A percentile compares a stretch with the other conserved stretches of the same genome.
Conservation (phyloP, 2,113 vertebrate genomes). For the Hippocampus barbouri region DNA sequence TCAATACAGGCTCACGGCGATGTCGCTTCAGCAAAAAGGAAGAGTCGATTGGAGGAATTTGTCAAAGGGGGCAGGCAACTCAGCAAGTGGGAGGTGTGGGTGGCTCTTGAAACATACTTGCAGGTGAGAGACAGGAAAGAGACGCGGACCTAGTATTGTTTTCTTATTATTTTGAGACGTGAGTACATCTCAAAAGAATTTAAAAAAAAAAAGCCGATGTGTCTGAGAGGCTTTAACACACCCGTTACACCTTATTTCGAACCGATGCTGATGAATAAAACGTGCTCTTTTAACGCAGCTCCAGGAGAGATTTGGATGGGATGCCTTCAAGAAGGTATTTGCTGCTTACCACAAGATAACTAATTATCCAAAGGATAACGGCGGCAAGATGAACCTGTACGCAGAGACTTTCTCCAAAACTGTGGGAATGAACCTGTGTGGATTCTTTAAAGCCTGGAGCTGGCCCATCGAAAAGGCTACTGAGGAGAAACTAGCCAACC, state of each 20-base stretch:
- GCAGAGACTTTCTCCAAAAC: slow-evolving; percentile 71
- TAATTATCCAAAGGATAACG: slow-evolving; percentile 56
- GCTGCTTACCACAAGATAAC: slow-evolving; percentile 66
- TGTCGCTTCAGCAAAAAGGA: slow-evolving; percentile 14
- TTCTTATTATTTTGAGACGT: too few relatives aligned
- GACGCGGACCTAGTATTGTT: not conserved
- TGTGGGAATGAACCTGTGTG: slow-evolving; percentile 70
- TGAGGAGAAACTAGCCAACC: slow-evolving; percentile 56
- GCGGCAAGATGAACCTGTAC: slow-evolving; percentile 77
- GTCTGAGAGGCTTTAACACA: too few relatives aligned
- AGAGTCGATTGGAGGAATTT: slow-evolving; percentile 34
- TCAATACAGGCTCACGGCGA: slow-evolving; percentile 22
- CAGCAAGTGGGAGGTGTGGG: slow-evolving; percentile 49
- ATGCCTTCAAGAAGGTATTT: slow-evolving; percentile 74
- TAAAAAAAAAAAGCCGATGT: not conserved
- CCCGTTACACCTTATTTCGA: not conserved
- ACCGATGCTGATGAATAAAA: not conserved
- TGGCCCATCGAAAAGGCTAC: slow-evolving; percentile 71
- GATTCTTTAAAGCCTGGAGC: slow-evolving; percentile 78
- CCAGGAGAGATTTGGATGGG: slow-evolving; percentile 79
- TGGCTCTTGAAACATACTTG: slow-evolving; percentile 21
- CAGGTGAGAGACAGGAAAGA: slow-evolving; percentile 4
- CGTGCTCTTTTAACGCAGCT: slow-evolving; percentile 55
- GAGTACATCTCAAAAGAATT: not conserved
- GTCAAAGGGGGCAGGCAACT: slow-evolving; percentile 40